Base-by-base conservation (phyloP, 2,888 invertebrate species). In the Perithous albicinctus region DNA sequence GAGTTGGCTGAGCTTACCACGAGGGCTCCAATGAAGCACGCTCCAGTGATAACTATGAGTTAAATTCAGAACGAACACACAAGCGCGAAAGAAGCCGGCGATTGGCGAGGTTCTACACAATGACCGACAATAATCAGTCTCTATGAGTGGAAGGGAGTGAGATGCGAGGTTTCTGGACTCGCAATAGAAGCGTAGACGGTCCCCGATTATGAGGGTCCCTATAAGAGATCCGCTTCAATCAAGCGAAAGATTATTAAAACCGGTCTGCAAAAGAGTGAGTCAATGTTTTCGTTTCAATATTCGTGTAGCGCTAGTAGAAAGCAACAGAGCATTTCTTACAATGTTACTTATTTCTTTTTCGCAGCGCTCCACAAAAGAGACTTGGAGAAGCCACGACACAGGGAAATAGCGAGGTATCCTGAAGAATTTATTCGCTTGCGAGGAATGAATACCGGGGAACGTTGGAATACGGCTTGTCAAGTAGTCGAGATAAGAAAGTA, bases 31-130 rank as follows among this genome's bases (percentile, higher is more conserved):
- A 74, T 69, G 61, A 46, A 26, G 29, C 32, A 74, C 43, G 66
- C 46, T 66, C 29, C 26, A 67, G 5, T 59, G 38, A 59, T 59
- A 18, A 67, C 18, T 69, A 23, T 18, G 46, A 61, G 56, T 54
- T 63, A 38, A 61, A 75, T 75, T 64, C 54, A 18, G 54, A 69
- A 80, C 43, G 23, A 56, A 51, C n/a, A 43, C 32, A 32, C 23
- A 38, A n/a, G 48, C 32, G 43, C 15, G 54, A 35, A 35, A 38
- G 38, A 67, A 48, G 43, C 56, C 76, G 69, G 76, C 81, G 83
- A 84, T 81, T 79, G 84, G 79, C 48, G 32, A 75, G 84, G 78
- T 69, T 80, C 76, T 69, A 76, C 75, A 77, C 76, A 82, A 82
- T 80, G 80, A 83, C 75, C 79, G 69, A 70, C 43, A 63, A 75